Evolutionary conservation across 2,797 vertebrate species (phyloP).

Genomic region (Pogonophryne albipinna): DNA sequence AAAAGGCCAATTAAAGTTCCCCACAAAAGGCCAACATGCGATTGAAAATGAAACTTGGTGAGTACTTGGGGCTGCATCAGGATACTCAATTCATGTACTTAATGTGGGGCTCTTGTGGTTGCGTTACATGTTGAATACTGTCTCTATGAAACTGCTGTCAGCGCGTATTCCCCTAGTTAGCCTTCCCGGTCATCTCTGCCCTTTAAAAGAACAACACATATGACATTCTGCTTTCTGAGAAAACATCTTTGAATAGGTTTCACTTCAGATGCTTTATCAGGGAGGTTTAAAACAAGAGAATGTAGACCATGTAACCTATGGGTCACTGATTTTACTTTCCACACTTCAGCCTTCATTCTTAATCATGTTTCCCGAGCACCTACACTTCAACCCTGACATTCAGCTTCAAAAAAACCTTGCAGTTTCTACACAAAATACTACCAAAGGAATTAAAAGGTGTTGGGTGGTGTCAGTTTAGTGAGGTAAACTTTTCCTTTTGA

Average conservation of each 20-base stretch:
- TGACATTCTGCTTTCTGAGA: constrained; percentile 67
- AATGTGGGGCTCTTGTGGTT: constrained; percentile 47
- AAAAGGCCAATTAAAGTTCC: too few species aligned
- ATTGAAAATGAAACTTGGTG: constrained; percentile 77
- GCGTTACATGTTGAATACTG: constrained; percentile 69
- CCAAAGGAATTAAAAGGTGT: constrained; percentile 20
- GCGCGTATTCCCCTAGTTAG: constrained; percentile 70
- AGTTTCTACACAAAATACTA: constrained; percentile 24
- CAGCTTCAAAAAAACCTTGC: constrained; percentile 31
- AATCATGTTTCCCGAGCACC: constrained; percentile 28
- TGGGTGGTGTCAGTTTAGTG: constrained; percentile 47
- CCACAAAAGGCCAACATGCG: constrained; percentile 83
- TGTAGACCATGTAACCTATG: constrained; percentile 10
- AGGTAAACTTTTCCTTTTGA: constrained; percentile 61
- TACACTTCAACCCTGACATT: constrained; percentile 20
- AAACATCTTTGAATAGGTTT: constrained; percentile 45
- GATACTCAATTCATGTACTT: constrained; percentile 54
- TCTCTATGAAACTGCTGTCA: constrained; percentile 71
- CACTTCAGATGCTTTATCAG: constrained; percentile 30
- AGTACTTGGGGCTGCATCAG: constrained; percentile 61
- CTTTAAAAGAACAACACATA: constrained; percentile 73
- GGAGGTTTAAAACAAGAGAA: constrained; percentile 14
- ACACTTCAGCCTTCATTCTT: constrained; percentile 22
- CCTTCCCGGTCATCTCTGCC: constrained; percentile 71
- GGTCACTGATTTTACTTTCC: constrained; percentile 44